A percentile compares a stretch with the other conserved stretches of the same genome.
These are phyloP conservation scores for Acanthopagrus latus DNA, from an alignment of 2,797 vertebrate species.

Conservation along the genomic window DNA sequence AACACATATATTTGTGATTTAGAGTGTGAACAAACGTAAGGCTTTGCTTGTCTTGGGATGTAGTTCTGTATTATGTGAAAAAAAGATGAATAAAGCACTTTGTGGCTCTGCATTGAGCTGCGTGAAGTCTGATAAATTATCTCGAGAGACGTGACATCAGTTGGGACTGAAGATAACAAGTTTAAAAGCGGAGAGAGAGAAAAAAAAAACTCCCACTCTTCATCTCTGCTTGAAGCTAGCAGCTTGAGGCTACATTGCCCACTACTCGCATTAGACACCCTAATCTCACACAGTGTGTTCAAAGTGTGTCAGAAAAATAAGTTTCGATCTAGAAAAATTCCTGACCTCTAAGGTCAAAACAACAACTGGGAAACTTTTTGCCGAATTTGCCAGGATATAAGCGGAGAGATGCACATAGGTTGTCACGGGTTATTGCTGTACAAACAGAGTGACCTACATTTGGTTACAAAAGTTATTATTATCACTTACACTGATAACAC, in stretches of 20 bases:
- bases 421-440: no score
- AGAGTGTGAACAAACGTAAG: neutral
- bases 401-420: no score
- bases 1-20: constrained; percentile 14
- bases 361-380: no score
- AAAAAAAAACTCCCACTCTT: neutral
- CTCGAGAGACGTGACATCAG: neutral
- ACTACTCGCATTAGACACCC: neutral
- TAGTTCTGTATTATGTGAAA: neutral
- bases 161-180: neutral
- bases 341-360: no score
- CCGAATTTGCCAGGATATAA: no score
- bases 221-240: neutral
- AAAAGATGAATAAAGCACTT: neutral
- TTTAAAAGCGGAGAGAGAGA: neutral
- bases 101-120: neutral
- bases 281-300: no score
- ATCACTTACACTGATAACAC: no score
- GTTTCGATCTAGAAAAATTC: no score
- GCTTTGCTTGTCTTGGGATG: neutral
- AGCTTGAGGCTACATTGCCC: neutral
- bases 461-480: no score
- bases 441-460: no score
- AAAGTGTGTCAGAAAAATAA: no score
- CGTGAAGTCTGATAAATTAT: neutral